These are phyloP conservation scores for Scaptomyza reducta DNA, from an alignment of 2,888 invertebrate species.

Conservation along the genomic window DNA sequence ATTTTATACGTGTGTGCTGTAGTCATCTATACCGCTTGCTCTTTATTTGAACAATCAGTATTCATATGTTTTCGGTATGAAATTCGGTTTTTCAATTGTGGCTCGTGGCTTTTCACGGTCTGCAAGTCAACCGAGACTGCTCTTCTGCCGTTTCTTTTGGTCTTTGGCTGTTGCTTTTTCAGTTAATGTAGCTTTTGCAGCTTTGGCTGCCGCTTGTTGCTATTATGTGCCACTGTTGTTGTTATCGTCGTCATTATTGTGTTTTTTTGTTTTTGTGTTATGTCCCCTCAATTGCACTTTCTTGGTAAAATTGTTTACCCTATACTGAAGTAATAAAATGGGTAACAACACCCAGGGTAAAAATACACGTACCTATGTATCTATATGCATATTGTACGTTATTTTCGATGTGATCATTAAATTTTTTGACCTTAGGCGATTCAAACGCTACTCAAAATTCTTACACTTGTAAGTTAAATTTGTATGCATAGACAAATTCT, in stretches of 20 bases:
- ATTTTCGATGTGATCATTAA: neutral
- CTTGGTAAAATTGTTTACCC: conserved; percentile 21
- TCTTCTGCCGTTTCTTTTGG: conserved; percentile 77
- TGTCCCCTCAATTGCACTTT: conserved; percentile 24
- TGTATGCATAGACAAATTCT: conserved; percentile 7
- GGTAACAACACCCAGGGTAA: neutral
- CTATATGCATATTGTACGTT: neutral
- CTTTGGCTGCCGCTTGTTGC: conserved; percentile 32
- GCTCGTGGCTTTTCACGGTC: conserved; percentile 84
- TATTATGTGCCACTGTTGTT: conserved; percentile 37
- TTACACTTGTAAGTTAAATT: neutral
- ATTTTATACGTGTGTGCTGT: conserved; percentile 24
- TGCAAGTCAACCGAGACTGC: conserved; percentile 81
- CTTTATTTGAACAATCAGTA: conserved; percentile 74
- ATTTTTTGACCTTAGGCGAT: neutral
- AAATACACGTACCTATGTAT: neutral
- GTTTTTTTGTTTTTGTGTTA: conserved; percentile 28
- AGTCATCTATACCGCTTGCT: conserved; percentile 51
- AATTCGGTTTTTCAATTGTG: conserved; percentile 82
- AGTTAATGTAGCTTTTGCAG: conserved; percentile 41
- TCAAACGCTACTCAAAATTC: no score
- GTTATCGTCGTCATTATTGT: conserved; percentile 34
- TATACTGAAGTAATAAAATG: conserved; percentile 8
- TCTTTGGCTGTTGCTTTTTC: conserved; percentile 66
- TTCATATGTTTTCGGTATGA: conserved; percentile 79